These are phyloP conservation scores for Carcinoscorpius rotundicauda DNA, from an alignment of 1,140 invertebrate genomes.

Conservation along the genomic window DNA sequence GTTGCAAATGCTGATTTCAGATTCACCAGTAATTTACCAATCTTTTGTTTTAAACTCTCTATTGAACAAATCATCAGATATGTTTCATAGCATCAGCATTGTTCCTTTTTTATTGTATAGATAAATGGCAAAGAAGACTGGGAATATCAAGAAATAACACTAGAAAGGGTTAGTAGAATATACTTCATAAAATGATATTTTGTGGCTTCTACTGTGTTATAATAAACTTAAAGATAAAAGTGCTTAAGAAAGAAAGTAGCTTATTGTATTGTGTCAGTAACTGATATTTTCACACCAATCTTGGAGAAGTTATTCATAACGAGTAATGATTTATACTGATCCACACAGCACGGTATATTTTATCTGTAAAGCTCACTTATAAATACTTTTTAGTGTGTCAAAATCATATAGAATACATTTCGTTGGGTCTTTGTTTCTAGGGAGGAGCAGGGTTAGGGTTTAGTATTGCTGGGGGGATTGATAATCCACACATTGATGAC, in stretches of 20 bases:
- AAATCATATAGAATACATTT: no score
- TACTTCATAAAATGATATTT: no score
- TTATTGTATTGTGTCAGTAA: no score
- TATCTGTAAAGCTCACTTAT: no score
- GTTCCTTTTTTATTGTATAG: constrained; percentile 4
- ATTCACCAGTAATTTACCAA: background rate
- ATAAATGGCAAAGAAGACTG: constrained; percentile 56
- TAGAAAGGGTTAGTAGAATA: constrained; percentile 42
- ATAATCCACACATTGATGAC: constrained; percentile 72
- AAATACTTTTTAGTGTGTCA: no score
- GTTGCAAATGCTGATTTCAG: background rate
- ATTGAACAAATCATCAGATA: background rate
- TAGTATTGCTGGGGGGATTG: constrained; percentile 92
- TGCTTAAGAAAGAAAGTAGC: no score
- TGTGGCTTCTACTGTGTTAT: no score
- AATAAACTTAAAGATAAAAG: no score
- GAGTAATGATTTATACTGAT: no score
- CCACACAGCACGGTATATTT: no score
- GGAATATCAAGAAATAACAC: constrained; percentile 70
- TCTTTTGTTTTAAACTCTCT: background rate
- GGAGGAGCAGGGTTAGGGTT: constrained; percentile 55
- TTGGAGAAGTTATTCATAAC: no score
- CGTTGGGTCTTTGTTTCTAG: background rate
- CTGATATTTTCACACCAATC: no score
- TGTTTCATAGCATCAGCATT: background rate